Percentiles rank a stretch among this genome's conserved stretches.
phyloP scores from a whole-genome alignment of 2,797 vertebrate genomes.

The Gila robusta region DNA sequence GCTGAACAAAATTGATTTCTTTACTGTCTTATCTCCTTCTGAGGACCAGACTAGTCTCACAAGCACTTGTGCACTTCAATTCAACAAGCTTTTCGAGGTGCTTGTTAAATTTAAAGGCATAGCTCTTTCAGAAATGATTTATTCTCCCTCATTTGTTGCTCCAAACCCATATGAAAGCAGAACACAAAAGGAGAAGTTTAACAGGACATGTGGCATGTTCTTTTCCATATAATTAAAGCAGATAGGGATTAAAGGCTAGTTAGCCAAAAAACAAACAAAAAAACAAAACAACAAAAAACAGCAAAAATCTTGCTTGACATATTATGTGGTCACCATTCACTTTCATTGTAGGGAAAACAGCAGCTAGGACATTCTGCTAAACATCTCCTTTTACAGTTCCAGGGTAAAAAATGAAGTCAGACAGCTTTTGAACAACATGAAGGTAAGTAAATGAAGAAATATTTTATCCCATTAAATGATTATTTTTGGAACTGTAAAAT shows the following conservation, averaged over 20 bases:
- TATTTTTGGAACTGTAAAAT: conserved; percentile 4
- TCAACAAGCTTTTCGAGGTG: conserved; percentile 9
- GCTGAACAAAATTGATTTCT: conserved; percentile 79
- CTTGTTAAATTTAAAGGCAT: neutral
- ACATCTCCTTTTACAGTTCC: neutral
- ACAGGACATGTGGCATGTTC: neutral
- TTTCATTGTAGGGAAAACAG: neutral
- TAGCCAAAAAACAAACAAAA: neutral
- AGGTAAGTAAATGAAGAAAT: neutral
- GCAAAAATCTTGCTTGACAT: neutral
- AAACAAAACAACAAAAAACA: neutral
- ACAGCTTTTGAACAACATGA: conserved; percentile 5
- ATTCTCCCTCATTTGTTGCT: neutral
- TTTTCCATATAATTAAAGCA: conserved; percentile 3
- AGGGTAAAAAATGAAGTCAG: neutral
- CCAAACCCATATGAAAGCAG: neutral
- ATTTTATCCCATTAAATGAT: neutral
- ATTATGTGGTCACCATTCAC: neutral
- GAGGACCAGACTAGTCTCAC: conserved; percentile 19
- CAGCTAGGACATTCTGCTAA: neutral
- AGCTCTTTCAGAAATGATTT: neutral
- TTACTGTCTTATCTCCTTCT: conserved; percentile 39
- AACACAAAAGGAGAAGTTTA: conserved; percentile 4
- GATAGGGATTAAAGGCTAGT: neutral
- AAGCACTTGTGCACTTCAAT: conserved; percentile 10